Evolutionary conservation across 2,888 invertebrate genomes (phyloP).

Genomic region (Lagria hirta): DNA sequence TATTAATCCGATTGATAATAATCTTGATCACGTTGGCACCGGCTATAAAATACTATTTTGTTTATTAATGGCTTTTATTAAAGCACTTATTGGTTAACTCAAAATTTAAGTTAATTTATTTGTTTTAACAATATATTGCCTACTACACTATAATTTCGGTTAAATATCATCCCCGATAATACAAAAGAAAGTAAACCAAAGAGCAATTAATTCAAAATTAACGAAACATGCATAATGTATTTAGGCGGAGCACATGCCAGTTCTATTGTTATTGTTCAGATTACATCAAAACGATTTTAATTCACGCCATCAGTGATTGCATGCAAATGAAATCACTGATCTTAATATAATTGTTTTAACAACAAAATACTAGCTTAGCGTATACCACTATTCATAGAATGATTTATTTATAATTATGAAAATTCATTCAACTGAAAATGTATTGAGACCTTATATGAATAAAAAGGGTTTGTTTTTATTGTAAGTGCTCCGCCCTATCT

Average conservation of each 20-base stretch:
- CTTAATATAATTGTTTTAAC: conserved; percentile 25
- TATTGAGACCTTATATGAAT: conserved; percentile 19
- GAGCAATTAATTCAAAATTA: conserved; percentile 30
- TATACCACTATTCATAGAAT: conserved; percentile 4
- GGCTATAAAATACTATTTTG: no score
- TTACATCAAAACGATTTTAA: conserved; percentile 37
- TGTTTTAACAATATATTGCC: no score
- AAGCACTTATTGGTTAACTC: no score
- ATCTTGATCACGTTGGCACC: no score
- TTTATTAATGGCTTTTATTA: no score
- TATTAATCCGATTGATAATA: no score
- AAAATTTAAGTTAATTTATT: no score
- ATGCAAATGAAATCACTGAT: conserved; percentile 25
- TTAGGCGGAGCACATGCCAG: conserved; percentile 37
- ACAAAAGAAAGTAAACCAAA: no score
- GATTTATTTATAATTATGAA: conserved; percentile 20
- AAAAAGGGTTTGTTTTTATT: conserved; percentile 21
- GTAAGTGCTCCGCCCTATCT: conserved; percentile 30
- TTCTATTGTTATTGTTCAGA: conserved; percentile 30
- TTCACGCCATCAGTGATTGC: conserved; percentile 26
- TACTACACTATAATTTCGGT: no score
- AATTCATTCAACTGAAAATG: conserved; percentile 23
- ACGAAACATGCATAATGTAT: conserved; percentile 33
- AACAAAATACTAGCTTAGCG: conserved; percentile 19
- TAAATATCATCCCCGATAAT: no score